Evolutionary conservation across 2,797 vertebrate species (phyloP), one percentile per base, ranked within the genome.

Genomic region (Euthynnus affinis): DNA sequence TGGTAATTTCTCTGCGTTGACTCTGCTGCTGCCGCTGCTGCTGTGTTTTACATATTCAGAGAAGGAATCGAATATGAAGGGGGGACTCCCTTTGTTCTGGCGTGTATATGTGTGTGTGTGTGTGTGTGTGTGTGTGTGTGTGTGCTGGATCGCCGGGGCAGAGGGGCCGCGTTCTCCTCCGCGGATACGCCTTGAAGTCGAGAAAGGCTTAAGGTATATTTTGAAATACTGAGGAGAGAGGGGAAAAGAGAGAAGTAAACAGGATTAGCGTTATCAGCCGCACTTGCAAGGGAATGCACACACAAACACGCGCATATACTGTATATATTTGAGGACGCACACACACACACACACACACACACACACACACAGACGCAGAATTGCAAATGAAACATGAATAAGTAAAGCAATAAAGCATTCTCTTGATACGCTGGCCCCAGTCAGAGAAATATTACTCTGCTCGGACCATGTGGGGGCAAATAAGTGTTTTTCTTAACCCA

Each of bases 351-450:
- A 63, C 70, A 29, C 27, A 29, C 27, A 29, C 27, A 1, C 73
- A 73, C 83, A 57, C 13, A 63, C 70, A 29, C 27, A 29, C 27
- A 29, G 3, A 1, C 73, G 71, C 83, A 89, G 86, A 87, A 91
- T 91, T 87, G 91, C 90, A 93, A 93, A 93, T 91, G 90, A 92
- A 92, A 92, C 92, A 92, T 93, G 92, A 94, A 95, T 93, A 94
- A 95, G 93, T 91, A 89, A 93, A 90, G 90, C 85, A 92, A 88
- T 91, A 90, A 91, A 76, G 82, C 78, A 60, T 88, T 62, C 79
- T 91, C 90, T 78, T 86, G 88, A 88, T 89, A 71, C 60, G 60
- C 66, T 61, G 64, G 72, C 83, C 83, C 73, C 82, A 64, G 83
- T 71, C 74, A 29, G 78, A 83, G 89, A 75, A 76, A 84, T 78